Base-by-base conservation (phyloP, 2,113 vertebrate species). In the Toxotes chatareus region DNA sequence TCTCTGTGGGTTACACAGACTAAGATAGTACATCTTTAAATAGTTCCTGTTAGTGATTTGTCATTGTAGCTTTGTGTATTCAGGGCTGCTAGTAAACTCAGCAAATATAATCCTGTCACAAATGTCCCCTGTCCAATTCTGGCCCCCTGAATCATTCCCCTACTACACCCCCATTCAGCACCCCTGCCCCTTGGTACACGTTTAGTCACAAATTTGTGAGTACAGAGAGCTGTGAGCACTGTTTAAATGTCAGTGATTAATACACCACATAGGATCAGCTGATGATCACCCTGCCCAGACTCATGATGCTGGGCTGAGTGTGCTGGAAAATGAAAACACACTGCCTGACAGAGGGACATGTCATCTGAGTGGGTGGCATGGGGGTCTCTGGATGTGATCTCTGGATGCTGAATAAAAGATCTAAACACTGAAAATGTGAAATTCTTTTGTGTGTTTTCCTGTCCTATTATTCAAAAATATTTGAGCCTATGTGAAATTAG, bases 221-320 rank as follows among this genome's bases (percentile, higher is more conserved):
- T 51, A 16, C 27, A 61, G 7, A 73, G 53, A 66, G 11, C 14
- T 40, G 59, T 38, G 64, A 27, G 49, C 34, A 27, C 14, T 23
- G 31, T 57, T n/a, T 44, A 72, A 61, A 75, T 75, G 38, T 27
- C 38, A 42, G 40, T 51, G 84, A 76, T 73, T 46, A 67, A 67
- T 51, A 42, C 17, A 46, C 36, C 19, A 12, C 0, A 16, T 27
- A 13, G 23, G 46, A 51, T 83, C 66, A 76, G 66, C 62, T 73
- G 68, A 65, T 8, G 36, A 27, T 80, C 68, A 79, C 31, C 27
- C 2, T 38, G 13, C 7, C 47, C 19, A 61, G 71, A 79, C 44
- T 82, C 75, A 66, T 42, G 31, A 34, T 47, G 56, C 62, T 36
- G 23, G 38, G 1, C 40, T 23, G 36, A 67, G 34, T 42, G 46